Percentiles rank a stretch among this genome's conserved stretches.
Conservation (phyloP, 2,797 vertebrate genomes). For the Gorsachius magnificus region DNA sequence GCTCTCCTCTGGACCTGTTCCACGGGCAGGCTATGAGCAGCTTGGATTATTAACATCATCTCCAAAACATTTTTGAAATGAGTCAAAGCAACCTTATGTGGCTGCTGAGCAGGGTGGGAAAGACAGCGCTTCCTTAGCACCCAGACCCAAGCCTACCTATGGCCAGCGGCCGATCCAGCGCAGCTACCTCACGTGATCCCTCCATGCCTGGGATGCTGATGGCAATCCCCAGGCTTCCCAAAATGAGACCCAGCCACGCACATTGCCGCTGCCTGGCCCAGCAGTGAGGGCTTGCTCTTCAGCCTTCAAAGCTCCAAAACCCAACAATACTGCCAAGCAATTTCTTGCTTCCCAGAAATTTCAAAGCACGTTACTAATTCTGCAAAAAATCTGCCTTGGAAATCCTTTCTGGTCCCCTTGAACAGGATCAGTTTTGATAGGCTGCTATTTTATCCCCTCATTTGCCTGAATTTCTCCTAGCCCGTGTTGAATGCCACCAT, state of each 20-base stretch:
- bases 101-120: neutral
- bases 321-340: neutral
- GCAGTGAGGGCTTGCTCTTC: neutral
- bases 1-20: too few species aligned
- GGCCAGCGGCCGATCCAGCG: neutral
- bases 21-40: neutral
- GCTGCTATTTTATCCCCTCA: neutral
- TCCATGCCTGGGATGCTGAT: neutral
- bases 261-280: neutral
- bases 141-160: neutral
- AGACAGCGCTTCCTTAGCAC: neutral
- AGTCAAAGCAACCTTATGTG: neutral
- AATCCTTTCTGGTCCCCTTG: neutral
- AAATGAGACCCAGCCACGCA: neutral
- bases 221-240: neutral
- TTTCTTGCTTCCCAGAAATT: neutral
- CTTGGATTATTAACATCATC: neutral
- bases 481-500: fast-evolving
- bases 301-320: neutral
- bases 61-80: neutral
- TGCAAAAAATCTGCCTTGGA: neutral
- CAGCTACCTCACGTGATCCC: neutral
- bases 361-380: neutral
- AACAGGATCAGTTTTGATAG: neutral
- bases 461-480: neutral